Percentiles rank a stretch among this genome's conserved stretches.
phyloP scores from a whole-genome alignment of 1,140 invertebrate species.

The Cotesia glomerata region DNA sequence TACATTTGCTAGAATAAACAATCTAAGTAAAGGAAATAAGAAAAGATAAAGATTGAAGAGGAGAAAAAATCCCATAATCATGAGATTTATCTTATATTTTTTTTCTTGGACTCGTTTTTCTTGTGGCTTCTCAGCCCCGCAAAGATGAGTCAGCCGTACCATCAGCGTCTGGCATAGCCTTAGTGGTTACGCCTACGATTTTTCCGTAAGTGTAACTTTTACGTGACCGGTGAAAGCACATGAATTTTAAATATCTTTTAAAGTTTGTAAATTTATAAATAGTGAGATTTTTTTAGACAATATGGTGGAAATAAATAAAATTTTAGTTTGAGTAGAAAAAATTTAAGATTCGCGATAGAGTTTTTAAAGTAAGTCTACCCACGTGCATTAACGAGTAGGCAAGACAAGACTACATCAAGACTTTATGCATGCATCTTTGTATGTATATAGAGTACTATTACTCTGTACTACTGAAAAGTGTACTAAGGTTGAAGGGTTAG shows the following conservation, averaged over 20 bases:
- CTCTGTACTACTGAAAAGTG: too few species aligned
- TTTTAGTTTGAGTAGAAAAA: background rate
- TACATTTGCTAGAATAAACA: too few species aligned
- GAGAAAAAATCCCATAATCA: background rate
- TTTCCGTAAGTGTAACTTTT: background rate
- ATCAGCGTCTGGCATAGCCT: background rate
- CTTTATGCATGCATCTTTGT: background rate
- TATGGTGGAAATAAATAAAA: too few species aligned
- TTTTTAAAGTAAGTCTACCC: background rate
- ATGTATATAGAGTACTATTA: background rate
- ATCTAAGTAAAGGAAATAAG: too few species aligned
- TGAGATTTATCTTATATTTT: background rate
- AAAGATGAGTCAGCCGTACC: background rate
- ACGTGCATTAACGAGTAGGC: background rate
- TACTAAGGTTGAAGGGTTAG: conserved; percentile 15
- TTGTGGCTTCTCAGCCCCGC: background rate
- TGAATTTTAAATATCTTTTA: too few species aligned
- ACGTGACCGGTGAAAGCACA: background rate
- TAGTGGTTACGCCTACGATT: conserved; percentile 9
- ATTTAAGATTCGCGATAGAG: background rate
- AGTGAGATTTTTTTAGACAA: too few species aligned
- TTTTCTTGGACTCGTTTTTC: background rate
- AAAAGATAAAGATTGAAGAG: background rate
- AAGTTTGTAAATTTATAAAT: too few species aligned
- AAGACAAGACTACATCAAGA: background rate